These are phyloP conservation scores for Tympanuchus pallidicinctus DNA, from an alignment of 2,113 vertebrate genomes.

Conservation along the genomic window DNA sequence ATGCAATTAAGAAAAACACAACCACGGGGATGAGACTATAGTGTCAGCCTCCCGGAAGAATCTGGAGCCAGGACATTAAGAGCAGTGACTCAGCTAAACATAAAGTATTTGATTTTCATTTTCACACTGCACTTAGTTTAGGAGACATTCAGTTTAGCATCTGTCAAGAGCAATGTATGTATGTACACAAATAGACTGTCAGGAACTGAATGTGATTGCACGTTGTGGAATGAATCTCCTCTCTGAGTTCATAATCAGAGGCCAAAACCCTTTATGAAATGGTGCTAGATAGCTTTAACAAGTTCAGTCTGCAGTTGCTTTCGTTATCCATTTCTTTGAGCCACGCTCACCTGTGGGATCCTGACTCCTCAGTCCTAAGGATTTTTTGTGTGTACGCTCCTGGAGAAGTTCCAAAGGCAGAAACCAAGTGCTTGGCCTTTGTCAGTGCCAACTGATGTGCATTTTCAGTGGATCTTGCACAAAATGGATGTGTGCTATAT, in stretches of 20 bases:
- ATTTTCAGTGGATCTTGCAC: background rate
- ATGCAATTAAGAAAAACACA: background rate
- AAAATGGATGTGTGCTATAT: background rate
- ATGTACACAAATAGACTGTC: slow-evolving; percentile 1
- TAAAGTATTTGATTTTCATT: slow-evolving; percentile 5
- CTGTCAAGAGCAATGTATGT: background rate
- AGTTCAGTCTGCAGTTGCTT: background rate
- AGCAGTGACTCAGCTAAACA: background rate
- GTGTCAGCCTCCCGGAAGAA: background rate
- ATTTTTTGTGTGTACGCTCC: background rate
- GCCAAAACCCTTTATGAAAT: background rate
- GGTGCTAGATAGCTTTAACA: rapidly evolving
- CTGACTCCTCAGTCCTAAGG: background rate
- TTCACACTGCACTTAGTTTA: background rate
- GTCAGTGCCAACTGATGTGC: background rate
- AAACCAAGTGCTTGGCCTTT: background rate
- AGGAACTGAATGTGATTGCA: background rate
- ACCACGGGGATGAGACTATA: background rate
- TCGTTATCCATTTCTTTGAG: rapidly evolving
- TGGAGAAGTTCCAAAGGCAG: background rate
- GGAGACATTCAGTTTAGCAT: background rate
- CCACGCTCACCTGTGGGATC: rapidly evolving
- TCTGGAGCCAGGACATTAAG: background rate
- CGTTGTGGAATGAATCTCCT: background rate
- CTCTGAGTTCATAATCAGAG: background rate